Evolutionary conservation across 2,113 vertebrate genomes (phyloP), one percentile per base, ranked within the genome.

Genomic region (Hippocampus comes): DNA sequence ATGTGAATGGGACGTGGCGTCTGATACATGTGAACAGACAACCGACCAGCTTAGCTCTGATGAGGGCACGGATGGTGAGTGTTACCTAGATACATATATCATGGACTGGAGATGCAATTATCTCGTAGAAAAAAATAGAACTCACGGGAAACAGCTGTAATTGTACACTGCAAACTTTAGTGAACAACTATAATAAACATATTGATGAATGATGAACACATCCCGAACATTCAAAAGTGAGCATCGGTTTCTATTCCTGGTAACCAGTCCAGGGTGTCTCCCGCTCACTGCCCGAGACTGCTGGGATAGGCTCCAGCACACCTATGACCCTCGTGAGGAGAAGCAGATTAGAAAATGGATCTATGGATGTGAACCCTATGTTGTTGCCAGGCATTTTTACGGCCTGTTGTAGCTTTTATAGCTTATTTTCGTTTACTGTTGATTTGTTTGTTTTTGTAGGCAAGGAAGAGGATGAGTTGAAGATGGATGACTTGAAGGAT

Each of bases 21-120:
- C 82, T 43, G 43, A 63, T 53, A 66, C 42, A 0, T 63, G 65
- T 68, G 71, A 25, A 70, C 60, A 4, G 59, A 65, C 67, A 63
- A n/a, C 20, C 55, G 67, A 73, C 21, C 43, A 67, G n/a, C 46
- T 57, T 38, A 74, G 74, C 76, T 48, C 76, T 51, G 67, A 76
- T 63, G 78, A 87, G 27, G 67, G 75, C 43, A 72, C 4, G 15
- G 78, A 82, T 3, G 86, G 86, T 89, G 74, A 85, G 67, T 70
- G n/a, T 18, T 66, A 43, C 41, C n/a, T 63, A 3, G 10, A n/a
- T n/a, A 63, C 10, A 63, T 57, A 57, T 14, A 10, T 23, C 34
- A 63, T 41, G 20, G 41, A 61, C 20, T 53, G 51, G 34, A 38
- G 1, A 61, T 61, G 8, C 11, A 14, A 4, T 5, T 8, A 38